phyloP scores from a whole-genome alignment of 2,888 invertebrate species.

The Lasioglossum leucozonium region DNA sequence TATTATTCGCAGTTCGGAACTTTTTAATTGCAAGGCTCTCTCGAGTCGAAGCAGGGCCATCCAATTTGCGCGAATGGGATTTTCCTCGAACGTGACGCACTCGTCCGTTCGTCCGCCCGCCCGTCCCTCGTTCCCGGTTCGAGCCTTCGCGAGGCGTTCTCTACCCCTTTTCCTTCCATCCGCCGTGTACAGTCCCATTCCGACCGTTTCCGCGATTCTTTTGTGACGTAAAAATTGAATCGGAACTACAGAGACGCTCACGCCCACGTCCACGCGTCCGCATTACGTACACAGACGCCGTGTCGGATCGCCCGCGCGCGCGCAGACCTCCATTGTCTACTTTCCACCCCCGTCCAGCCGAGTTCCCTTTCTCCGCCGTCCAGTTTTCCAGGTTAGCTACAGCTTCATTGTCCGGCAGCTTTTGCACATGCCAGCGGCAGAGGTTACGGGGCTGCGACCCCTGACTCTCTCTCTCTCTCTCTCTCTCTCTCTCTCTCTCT shows the following conservation, averaged over 20 bases:
- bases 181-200: conserved; percentile 33
- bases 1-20: conserved; percentile 74
- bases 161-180: conserved; percentile 46
- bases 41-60: conserved; percentile 74
- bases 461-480: background rate
- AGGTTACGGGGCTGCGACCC: conserved; percentile 45
- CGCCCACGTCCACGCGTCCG: conserved; percentile 9
- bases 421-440: conserved; percentile 51
- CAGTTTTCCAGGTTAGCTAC: conserved; percentile 59
- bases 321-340: conserved; percentile 14
- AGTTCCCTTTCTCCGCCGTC: conserved; percentile 27
- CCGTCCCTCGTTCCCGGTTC: conserved; percentile 16
- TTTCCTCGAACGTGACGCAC: conserved; percentile 75
- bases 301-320: background rate
- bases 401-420: conserved; percentile 59
- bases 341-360: conserved; percentile 34
- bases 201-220: conserved; percentile 65
- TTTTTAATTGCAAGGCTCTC: conserved; percentile 82
- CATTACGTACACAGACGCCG: conserved; percentile 7
- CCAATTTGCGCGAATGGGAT: conserved; percentile 82
- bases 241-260: conserved; percentile 37
- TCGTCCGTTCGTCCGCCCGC: conserved; percentile 8
- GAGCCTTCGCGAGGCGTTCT: conserved; percentile 2
- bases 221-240: conserved; percentile 73
- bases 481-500: background rate